Percentiles rank a stretch among this genome's conserved stretches.
These are phyloP conservation scores for Sebastes umbrosus DNA, from an alignment of 2,797 vertebrate genomes.

Conservation along the genomic window DNA sequence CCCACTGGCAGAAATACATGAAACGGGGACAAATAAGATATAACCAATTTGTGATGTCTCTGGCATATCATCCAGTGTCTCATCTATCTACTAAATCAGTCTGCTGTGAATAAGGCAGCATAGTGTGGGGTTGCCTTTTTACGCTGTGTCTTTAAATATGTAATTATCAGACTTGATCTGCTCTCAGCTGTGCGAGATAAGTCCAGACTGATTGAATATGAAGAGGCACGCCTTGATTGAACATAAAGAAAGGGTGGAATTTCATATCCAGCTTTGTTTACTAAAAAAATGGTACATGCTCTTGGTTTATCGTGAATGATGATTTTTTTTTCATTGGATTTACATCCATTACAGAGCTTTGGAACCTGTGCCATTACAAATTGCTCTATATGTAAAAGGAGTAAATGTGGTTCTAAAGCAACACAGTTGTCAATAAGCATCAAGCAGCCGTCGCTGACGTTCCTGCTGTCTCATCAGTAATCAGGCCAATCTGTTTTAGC, in stretches of 20 bases:
- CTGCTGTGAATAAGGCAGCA: constrained; percentile 19
- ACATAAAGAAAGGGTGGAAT: constrained; percentile 62
- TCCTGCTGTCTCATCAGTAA: constrained; percentile 75
- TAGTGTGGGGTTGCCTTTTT: not conserved
- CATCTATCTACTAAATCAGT: constrained; percentile 21
- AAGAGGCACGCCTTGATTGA: constrained; percentile 51
- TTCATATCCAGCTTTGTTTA: constrained; percentile 57
- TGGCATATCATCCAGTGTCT: constrained; percentile 41
- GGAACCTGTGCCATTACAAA: constrained; percentile 71
- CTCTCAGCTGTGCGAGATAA: constrained; percentile 23
- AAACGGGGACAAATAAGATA: constrained; percentile 20
- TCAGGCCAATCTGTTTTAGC: constrained; percentile 82
- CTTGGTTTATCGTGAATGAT: constrained; percentile 36
- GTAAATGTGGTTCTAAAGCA: constrained; percentile 72
- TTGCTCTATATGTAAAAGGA: constrained; percentile 73
- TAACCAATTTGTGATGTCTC: constrained; percentile 14
- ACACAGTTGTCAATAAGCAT: constrained; percentile 78
- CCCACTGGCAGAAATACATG: constrained; percentile 3
- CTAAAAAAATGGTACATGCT: constrained; percentile 48
- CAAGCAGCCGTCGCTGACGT: constrained; percentile 65
- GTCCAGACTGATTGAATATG: constrained; percentile 48
- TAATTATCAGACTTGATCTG: constrained; percentile 36
- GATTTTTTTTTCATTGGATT: constrained; percentile 54
- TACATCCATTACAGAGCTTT: constrained; percentile 65
- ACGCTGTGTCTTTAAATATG: constrained; percentile 22